These are phyloP conservation scores for Pherbina coryleti DNA, from an alignment of 2,888 invertebrate species.

Conservation along the genomic window DNA sequence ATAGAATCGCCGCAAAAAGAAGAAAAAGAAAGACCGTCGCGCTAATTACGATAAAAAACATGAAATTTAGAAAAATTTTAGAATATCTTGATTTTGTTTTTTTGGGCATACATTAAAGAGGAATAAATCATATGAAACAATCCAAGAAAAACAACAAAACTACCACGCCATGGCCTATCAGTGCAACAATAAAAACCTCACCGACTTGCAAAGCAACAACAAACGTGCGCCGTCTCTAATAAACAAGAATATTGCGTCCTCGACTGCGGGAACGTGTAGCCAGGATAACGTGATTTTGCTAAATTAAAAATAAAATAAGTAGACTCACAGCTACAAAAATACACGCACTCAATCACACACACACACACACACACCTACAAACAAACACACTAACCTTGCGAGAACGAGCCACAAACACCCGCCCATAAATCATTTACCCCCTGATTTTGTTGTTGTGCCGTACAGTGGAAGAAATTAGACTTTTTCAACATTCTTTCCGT, in stretches of 20 bases:
- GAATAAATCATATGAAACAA: constrained; percentile 56
- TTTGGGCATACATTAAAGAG: constrained; percentile 6
- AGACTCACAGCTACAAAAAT: constrained; percentile 5
- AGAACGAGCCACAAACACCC: not conserved
- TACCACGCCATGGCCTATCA: constrained; percentile 45
- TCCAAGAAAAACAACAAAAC: constrained; percentile 3
- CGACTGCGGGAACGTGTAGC: not conserved
- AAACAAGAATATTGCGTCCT: not conserved
- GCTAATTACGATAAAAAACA: constrained; percentile 52
- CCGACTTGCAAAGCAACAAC: not conserved
- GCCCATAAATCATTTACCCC: not conserved
- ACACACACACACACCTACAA: not conserved
- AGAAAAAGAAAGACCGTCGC: constrained; percentile 34
- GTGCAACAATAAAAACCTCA: constrained; percentile 47
- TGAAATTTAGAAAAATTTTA: constrained; percentile 25
- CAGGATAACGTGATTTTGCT: constrained; percentile 34
- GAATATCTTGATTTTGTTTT: constrained; percentile 11
- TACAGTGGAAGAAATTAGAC: not conserved
- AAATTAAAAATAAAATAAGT: constrained; percentile 7
- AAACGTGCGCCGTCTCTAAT: not conserved
- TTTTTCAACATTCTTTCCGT: not conserved
- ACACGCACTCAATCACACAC: not conserved
- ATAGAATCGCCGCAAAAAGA: not conserved
- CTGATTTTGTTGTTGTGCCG: not conserved
- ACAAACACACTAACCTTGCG: not conserved